Conservation (phyloP, 2,888 invertebrate genomes). For the Marronus borbonicus region DNA sequence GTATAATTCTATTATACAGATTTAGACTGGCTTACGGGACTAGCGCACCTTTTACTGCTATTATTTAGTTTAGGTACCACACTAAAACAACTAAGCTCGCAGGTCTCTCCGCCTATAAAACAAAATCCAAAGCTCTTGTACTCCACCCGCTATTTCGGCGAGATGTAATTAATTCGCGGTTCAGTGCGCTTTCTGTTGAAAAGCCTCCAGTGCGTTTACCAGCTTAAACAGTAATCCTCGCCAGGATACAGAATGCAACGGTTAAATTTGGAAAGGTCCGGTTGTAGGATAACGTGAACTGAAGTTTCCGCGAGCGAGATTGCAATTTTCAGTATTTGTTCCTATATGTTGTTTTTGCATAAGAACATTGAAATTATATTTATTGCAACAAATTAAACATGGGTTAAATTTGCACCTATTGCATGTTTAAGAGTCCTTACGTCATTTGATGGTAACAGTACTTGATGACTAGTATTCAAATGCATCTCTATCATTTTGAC, state of each 20-base stretch:
- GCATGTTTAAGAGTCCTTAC: no score
- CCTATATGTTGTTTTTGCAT: no score
- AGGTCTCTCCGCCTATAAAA: constrained; percentile 5
- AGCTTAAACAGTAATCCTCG: constrained; percentile 34
- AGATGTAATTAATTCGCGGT: constrained; percentile 40
- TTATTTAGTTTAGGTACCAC: background rate
- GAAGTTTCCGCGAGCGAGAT: background rate
- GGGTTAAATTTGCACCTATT: no score
- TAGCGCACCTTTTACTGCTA: background rate
- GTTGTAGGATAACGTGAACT: constrained; percentile 5
- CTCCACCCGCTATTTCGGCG: constrained; percentile 10
- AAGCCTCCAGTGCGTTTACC: constrained; percentile 29
- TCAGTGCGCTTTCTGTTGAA: constrained; percentile 37
- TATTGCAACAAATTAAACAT: no score
- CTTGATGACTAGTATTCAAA: background rate
- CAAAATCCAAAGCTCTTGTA: constrained; percentile 22
- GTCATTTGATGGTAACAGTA: no score
- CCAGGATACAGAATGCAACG: constrained; percentile 25
- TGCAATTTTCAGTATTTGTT: no score
- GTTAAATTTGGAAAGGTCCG: background rate
- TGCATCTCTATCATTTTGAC: background rate
- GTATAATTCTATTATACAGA: no score
- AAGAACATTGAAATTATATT: no score
- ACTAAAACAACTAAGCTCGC: background rate
- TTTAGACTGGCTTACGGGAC: no score